Evolutionary conservation across 2,113 vertebrate species (phyloP).

Genomic region (Rhynchomys soricoides): DNA sequence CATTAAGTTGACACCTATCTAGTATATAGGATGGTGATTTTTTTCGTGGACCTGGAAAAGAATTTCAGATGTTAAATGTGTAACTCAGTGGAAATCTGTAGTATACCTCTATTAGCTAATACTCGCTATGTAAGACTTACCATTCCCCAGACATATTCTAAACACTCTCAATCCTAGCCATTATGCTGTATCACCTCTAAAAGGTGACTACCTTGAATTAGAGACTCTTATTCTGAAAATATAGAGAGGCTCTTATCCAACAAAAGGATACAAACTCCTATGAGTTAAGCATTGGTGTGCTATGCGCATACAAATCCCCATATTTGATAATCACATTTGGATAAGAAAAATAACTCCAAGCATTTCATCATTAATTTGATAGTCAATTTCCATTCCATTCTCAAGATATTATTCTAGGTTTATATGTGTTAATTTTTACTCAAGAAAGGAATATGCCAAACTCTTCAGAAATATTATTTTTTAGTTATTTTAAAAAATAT

Average conservation of each 20-base stretch:
- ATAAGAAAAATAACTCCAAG: slow-evolving; percentile 38
- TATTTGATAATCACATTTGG: neutral
- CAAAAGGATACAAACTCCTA: neutral
- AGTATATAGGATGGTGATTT: neutral
- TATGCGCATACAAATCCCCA: neutral
- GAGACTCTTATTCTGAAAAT: slow-evolving; percentile 9
- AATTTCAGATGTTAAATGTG: neutral
- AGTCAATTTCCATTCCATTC: slow-evolving; percentile 9
- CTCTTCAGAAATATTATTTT: neutral
- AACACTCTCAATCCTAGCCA: neutral
- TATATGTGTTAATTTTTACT: slow-evolving; percentile 33
- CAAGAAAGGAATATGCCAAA: neutral
- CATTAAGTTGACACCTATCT: neutral
- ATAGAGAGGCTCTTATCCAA: neutral
- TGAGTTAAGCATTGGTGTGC: neutral
- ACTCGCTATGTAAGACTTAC: neutral
- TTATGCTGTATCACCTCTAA: neutral
- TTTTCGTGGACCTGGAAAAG: neutral
- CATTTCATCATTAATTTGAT: slow-evolving; percentile 21
- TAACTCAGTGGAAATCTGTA: neutral
- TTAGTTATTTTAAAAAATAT: neutral
- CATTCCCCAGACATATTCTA: neutral
- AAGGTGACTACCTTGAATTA: neutral
- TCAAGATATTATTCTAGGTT: neutral
- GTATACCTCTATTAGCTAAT: neutral